Percentiles rank a stretch among this genome's conserved stretches.
Evolutionary conservation across 2,888 invertebrate genomes (phyloP).

Genomic region (Nebria salina): DNA sequence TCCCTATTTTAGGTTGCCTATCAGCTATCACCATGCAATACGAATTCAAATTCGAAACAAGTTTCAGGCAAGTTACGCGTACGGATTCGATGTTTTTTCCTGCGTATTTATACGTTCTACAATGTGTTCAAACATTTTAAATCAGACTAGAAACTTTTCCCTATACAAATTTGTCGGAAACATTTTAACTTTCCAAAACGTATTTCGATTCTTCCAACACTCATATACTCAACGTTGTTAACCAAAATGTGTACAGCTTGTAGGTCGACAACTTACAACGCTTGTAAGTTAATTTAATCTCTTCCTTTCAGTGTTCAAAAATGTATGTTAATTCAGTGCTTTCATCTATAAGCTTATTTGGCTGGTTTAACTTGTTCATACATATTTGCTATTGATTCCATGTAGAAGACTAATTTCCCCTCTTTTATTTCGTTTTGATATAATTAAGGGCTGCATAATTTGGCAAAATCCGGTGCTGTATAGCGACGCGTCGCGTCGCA

Average conservation of each 20-base stretch:
- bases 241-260: too few relatives aligned
- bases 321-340: too few relatives aligned
- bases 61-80: not conserved
- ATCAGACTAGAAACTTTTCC: not conserved
- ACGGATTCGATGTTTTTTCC: not conserved
- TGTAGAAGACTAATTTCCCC: not conserved
- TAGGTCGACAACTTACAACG: too few relatives aligned
- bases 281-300: too few relatives aligned
- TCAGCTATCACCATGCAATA: not conserved
- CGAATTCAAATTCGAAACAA: constrained; percentile 1
- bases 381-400: not conserved
- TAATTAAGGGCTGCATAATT: constrained; percentile 14
- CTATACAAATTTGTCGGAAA: not conserved
- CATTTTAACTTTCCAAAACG: not conserved
- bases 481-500: not conserved
- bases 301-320: too few relatives aligned
- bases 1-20: not conserved
- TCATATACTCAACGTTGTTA: not conserved
- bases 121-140: not conserved
- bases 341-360: too few relatives aligned
- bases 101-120: not conserved
- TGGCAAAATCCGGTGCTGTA: constrained; percentile 15
- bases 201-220: not conserved
- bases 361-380: not conserved
- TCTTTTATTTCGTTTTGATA: not conserved